Percentiles rank a stretch among this genome's conserved stretches.
Evolutionary conservation across 1,140 invertebrate genomes (phyloP).

Genomic region (Trissolcus basalis): DNA sequence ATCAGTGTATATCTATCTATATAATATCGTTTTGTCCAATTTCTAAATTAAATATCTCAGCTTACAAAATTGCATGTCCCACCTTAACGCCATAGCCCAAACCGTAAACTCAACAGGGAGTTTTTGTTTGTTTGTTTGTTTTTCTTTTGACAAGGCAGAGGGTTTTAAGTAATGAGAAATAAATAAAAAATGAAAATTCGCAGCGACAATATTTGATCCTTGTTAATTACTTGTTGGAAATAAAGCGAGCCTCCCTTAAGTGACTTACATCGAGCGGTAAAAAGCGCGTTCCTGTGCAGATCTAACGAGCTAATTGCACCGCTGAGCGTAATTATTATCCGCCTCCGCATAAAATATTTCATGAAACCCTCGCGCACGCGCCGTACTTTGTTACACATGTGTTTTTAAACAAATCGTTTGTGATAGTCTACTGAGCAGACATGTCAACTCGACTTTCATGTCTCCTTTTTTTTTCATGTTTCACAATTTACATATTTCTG

Average conservation of each 20-base stretch:
- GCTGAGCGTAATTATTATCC: constrained; percentile 32
- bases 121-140: no score
- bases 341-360: constrained; percentile 32
- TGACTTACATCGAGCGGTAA: constrained; percentile 19
- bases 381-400: constrained; percentile 32
- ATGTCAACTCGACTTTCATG: constrained; percentile 12
- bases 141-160: no score
- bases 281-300: constrained; percentile 26
- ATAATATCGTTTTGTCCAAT: no score
- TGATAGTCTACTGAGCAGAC: constrained; percentile 34
- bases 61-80: no score
- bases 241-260: constrained; percentile 1
- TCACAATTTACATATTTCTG: constrained; percentile 39
- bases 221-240: constrained; percentile 15
- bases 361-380: constrained; percentile 10
- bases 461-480: constrained; percentile 23
- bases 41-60: no score
- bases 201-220: no score
- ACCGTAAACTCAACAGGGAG: no score
- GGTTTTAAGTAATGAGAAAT: no score
- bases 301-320: constrained; percentile 32
- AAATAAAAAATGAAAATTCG: no score
- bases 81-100: no score
- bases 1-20: no score
- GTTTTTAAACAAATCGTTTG: constrained; percentile 37